Base-by-base conservation (phyloP, 1,140 invertebrate species). In the Drosophila subpulchrella region DNA sequence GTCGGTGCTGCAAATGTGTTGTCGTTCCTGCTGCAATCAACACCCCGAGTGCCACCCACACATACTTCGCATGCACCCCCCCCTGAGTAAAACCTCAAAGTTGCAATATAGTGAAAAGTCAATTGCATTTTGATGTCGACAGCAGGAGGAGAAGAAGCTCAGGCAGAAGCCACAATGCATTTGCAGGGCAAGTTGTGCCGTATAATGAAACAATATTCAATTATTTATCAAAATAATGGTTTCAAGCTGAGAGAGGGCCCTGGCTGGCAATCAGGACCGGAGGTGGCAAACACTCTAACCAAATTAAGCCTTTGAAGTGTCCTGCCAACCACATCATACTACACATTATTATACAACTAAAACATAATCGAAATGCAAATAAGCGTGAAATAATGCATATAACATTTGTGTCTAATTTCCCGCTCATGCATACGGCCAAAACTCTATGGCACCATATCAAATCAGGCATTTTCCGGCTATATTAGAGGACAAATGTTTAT, bases 81-180 rank as follows among this genome's bases (percentile, higher is more conserved):
- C 78, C 60, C 55, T 54, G 38, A 58, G 65, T 65, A 75, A 86
- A 82, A 83, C 66, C 83, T 83, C 76, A 80, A 89, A 80, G 66
- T 88, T 89, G 72, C 78, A 78, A 71, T 81, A 78, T 83, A 89
- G 63, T 74, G 76, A 84, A 88, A 88, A 89, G 83, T 88, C 84
- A 88, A 88, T 89, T 88, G 83, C 75, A 77, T 88, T 89, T 89
- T 83, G 84, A 83, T 88, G 83, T 73, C 70, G 75, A 47, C 61
- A 65, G 39, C 77, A 65, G 59, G 38, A 57, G 42, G 12, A 58
- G 50, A 36, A 55, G 34, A 41, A 34, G 15, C 41, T 50, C 59
- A 53, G 78, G 20, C 46, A 74, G 68, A 67, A 86, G 63, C 78
- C 78, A 30, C 82, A 81, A 63, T 48, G 56, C 48, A 86, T 67